Evolutionary conservation across 2,888 invertebrate genomes (phyloP).

Genomic region (Drosophila mayaguana): DNA sequence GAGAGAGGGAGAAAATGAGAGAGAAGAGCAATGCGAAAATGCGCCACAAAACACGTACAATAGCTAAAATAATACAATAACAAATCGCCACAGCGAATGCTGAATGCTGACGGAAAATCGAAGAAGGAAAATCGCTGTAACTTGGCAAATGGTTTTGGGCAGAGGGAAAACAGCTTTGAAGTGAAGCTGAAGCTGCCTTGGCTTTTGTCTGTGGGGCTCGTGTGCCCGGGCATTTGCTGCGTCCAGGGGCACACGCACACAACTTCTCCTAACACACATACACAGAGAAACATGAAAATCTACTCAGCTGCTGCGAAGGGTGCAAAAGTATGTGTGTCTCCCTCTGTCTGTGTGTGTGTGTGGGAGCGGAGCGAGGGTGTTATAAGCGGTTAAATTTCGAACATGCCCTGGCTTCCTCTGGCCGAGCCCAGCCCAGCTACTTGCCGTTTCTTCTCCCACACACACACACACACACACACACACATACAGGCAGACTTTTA

Average conservation of each 20-base stretch:
- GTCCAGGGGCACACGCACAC: conserved; percentile 47
- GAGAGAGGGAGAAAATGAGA: neutral
- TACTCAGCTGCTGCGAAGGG: conserved; percentile 65
- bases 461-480: neutral
- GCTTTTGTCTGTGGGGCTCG: conserved; percentile 34
- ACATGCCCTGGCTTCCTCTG: conserved; percentile 40
- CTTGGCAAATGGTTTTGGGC: conserved; percentile 27
- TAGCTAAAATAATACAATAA: conserved; percentile 60
- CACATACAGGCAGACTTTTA: conserved; percentile 4
- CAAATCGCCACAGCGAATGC: conserved; percentile 50
- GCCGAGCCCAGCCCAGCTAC: neutral
- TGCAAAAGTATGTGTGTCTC: conserved; percentile 37
- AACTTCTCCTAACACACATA: conserved; percentile 20
- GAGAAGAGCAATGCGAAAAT: conserved; percentile 30
- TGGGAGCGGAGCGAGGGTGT: conserved; percentile 59
- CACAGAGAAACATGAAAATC: conserved; percentile 68
- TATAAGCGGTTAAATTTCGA: conserved; percentile 78
- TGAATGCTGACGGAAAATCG: conserved; percentile 17
- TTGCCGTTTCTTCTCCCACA: neutral
- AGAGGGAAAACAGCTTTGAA: conserved; percentile 1
- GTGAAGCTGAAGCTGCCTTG: conserved; percentile 27
- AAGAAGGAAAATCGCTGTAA: conserved; percentile 18
- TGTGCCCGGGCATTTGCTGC: conserved; percentile 63
- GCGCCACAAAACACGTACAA: conserved; percentile 47
- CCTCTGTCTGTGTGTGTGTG: conserved; percentile 30